These are phyloP conservation scores for Cydia fagiglandana DNA, from an alignment of 1,140 invertebrate genomes.

Conservation along the genomic window DNA sequence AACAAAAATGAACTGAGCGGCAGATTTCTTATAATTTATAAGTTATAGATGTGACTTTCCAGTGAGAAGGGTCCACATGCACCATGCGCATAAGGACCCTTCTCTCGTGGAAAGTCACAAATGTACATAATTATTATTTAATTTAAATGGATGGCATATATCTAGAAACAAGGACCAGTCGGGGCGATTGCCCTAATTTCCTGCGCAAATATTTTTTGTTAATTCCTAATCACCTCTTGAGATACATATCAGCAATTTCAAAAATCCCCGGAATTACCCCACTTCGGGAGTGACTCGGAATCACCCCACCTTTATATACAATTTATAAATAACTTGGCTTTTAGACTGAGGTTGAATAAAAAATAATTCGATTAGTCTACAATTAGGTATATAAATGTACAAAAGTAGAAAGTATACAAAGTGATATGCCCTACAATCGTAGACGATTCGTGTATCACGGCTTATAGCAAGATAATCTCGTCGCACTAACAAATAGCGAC, in stretches of 20 bases:
- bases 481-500: neutral
- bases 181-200: too few relatives aligned
- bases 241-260: too few relatives aligned
- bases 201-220: too few relatives aligned
- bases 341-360: neutral
- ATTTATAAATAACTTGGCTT: neutral
- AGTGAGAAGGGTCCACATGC: too few relatives aligned
- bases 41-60: neutral
- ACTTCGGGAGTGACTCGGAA: too few relatives aligned
- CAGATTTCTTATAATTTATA: neutral
- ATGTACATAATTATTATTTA: neutral
- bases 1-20: neutral
- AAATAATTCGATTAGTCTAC: neutral
- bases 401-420: conserved; percentile 4
- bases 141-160: too few relatives aligned
- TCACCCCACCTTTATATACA: neutral
- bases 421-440: neutral
- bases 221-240: too few relatives aligned
- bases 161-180: too few relatives aligned
- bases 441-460: neutral
- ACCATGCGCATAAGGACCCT: too few relatives aligned
- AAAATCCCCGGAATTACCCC: too few relatives aligned
- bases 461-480: neutral
- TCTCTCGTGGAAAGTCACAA: neutral
- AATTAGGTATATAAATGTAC: neutral